Conservation (phyloP, 37 sponge, comb jelly and placozoan species). For the Ephydatia muelleri region DNA sequence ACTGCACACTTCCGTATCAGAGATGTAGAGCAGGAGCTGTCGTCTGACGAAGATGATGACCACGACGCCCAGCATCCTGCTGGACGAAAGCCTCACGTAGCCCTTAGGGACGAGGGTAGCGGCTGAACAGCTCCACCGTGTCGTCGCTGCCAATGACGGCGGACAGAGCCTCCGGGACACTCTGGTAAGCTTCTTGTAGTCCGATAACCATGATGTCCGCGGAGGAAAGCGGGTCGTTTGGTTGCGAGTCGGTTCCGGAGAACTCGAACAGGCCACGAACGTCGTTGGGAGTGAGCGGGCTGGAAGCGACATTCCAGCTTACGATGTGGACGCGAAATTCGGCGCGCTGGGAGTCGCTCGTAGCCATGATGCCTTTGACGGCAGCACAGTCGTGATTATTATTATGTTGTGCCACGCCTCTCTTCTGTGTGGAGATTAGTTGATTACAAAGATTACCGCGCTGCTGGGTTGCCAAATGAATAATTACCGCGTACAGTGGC, state of each 20-base stretch:
- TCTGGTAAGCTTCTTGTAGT: conserved; percentile 70
- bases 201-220: conserved; percentile 70
- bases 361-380: neutral
- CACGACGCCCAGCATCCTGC: conserved; percentile 59
- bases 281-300: conserved; percentile 1
- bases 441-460: too few relatives aligned
- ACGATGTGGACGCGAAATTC: conserved; percentile 50
- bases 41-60: conserved; percentile 73
- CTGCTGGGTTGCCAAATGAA: too few relatives aligned
- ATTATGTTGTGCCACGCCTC: too few relatives aligned
- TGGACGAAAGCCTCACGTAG: conserved; percentile 38
- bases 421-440: too few relatives aligned
- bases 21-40: conserved; percentile 70
- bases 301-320: conserved; percentile 71
- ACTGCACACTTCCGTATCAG: conserved; percentile 30
- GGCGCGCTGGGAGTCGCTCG: neutral
- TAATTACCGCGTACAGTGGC: too few relatives aligned
- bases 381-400: neutral
- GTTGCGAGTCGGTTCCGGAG: conserved; percentile 30
- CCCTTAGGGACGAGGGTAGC: conserved; percentile 47
- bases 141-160: conserved; percentile 61
- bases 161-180: conserved; percentile 45
- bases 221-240: neutral
- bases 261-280: conserved; percentile 45
- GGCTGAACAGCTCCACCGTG: conserved; percentile 43